Evolutionary conservation across 2,113 vertebrate genomes (phyloP), one percentile per base, ranked within the genome.

Genomic region (Sciurus niger): DNA sequence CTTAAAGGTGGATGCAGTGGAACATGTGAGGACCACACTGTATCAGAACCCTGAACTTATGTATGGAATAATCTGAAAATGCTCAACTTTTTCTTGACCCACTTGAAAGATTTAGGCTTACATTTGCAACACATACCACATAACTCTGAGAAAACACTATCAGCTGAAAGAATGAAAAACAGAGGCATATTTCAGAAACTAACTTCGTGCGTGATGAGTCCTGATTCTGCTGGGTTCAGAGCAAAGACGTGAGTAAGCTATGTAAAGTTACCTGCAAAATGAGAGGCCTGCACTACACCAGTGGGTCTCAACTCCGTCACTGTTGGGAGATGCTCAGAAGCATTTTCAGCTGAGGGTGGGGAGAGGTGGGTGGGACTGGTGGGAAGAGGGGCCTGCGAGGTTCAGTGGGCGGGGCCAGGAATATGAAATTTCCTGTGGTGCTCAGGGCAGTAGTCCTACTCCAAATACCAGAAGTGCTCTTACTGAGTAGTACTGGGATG

Each of bases 191-290:
- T 96, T 83, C 74, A 67, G 73, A 94, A 95, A 93, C 28, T 2
- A 82, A 89, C 24, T 60, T 73, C 43, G 6, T 88, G 60, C 63
- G 53, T 3, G 2, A 40, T 58, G 55, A 16, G 34, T 82, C 73
- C 85, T 89, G 80, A 92, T 37, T 90, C 79, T 93, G 72, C 48
- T 77, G 37, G 34, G 34, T 85, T 96, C 83, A 60, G 60, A 89
- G 30, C 22, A 82, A 84, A 60, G 84, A 22, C 5, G 14, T 16
- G 77, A 6, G 12, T 65, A 40, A 87, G 78, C 43, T 65, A 22
- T 22, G 3, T 12, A 68, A 40, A 9, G 18, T 32, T 67, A 34
- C 46, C 63, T 92, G 7, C 90, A 87, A 70, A 82, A 40, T 90
- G 65, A 84, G 4, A 43, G 60, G 24, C 30, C 37, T 58, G 25